These are phyloP conservation scores for Druceiella hillmani DNA, from an alignment of 2,888 invertebrate species.

Conservation along the genomic window DNA sequence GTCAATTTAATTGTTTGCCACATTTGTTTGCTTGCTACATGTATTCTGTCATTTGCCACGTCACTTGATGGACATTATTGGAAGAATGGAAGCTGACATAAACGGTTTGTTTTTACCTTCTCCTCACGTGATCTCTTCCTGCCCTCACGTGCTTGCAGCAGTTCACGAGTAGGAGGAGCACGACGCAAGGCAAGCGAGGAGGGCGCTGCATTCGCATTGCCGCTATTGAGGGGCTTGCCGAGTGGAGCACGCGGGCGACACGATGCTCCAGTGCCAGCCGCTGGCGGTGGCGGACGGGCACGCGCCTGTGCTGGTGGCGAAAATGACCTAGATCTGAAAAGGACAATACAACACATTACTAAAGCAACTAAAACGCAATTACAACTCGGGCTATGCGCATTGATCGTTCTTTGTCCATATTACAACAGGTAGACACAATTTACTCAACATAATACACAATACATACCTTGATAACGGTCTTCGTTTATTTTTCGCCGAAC, in stretches of 20 bases:
- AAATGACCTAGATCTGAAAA: conserved; percentile 48
- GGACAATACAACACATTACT: conserved; percentile 34
- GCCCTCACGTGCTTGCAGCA: conserved; percentile 45
- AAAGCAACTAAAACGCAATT: conserved; percentile 58
- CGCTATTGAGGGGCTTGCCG: conserved; percentile 24
- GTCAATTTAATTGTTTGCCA: no score
- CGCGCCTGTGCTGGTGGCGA: conserved; percentile 42
- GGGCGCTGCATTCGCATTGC: conserved; percentile 22
- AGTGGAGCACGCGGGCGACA: conserved; percentile 16
- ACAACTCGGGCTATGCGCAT: conserved; percentile 45
- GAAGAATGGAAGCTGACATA: no score
- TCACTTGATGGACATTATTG: no score
- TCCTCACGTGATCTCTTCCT: conserved; percentile 50
- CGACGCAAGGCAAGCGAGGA: conserved; percentile 37
- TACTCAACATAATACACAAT: neutral
- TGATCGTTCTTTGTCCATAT: no score
- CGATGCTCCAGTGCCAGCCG: conserved; percentile 7
- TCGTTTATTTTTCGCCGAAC: conserved; percentile 59
- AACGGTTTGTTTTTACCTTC: conserved; percentile 31
- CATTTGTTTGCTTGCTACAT: no score
- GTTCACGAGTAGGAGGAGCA: conserved; percentile 38
- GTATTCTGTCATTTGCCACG: no score
- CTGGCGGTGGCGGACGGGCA: conserved; percentile 26
- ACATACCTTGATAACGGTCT: conserved; percentile 13
- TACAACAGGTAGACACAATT: no score